phyloP scores from a whole-genome alignment of 1,140 invertebrate species.

The Neodiprion pinetum region DNA sequence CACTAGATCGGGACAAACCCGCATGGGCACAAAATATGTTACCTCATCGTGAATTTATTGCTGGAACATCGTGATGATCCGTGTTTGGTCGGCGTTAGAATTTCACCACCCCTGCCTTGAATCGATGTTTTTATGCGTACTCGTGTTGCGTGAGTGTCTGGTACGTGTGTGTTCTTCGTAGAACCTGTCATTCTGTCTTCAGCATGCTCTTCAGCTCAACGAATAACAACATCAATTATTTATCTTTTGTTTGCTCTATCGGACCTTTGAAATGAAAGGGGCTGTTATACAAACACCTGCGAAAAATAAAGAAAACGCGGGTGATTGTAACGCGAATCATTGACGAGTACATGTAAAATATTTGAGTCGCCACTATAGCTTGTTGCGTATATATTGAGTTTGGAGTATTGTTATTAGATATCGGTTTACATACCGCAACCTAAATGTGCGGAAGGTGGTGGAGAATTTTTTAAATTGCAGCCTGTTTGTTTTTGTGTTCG shows the following conservation, averaged over 20 bases:
- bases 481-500: background rate
- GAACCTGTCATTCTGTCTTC: conserved; percentile 20
- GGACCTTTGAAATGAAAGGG: conserved; percentile 25
- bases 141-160: conserved; percentile 38
- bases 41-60: background rate
- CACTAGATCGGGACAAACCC: background rate
- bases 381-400: background rate
- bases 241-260: conserved; percentile 34
- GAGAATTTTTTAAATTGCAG: background rate
- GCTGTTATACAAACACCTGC: conserved; percentile 13
- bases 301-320: background rate
- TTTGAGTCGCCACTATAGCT: background rate
- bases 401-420: background rate
- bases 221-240: conserved; percentile 25
- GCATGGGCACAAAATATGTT: too few species aligned
- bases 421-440: background rate
- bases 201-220: conserved; percentile 32
- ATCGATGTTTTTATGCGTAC: conserved; percentile 31
- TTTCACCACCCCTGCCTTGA: conserved; percentile 17
- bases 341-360: background rate
- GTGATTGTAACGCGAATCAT: background rate
- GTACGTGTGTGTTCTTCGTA: conserved; percentile 33
- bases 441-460: background rate
- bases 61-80: background rate
- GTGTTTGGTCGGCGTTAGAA: background rate